Evolutionary conservation across 1,140 invertebrate species (phyloP), one percentile per base, ranked within the genome.

Genomic region (Drosophila tropicalis): DNA sequence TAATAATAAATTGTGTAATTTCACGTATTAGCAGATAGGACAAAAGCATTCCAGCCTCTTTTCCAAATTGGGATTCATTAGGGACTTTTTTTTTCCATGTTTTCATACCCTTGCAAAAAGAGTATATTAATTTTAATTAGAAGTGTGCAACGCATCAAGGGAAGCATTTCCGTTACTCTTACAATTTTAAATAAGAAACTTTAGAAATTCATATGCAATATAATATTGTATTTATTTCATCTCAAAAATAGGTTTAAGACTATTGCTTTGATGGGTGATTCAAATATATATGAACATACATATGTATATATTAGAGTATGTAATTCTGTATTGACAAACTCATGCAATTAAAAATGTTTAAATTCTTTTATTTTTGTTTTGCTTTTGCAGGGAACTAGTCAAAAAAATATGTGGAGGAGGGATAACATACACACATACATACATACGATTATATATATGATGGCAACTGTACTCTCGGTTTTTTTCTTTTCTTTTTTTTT

Each of bases 241-340:
- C 67, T 74, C 71, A 74, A 74, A 74, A 74, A 74, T 74, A 74
- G n/a, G 36, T 32, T 56, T 74, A 67, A 61, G 15, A 61, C 72
- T 74, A 74, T 72, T 57, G 65, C 41, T 61, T 51, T 72, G 17
- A 36, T 55, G 29, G 41, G 73, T 72, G 71, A 54, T 61, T 34
- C 40, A 41, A 67, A 74, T 36, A 64, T 57, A 44, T 72, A 56
- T 65, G 55, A 32, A 32, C 32, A 41, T 58, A 25, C 36, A 44
- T 62, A 25, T 57, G 32, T 65, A 44, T 62, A 47, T 58, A 74
- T 67, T 62, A 64, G 51, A 72, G 72, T 25, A 41, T 67, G 58
- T 36, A 40, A 22, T 67, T 40, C 39, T 29, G 32, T 36, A 54
- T 76, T 68, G 62, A 60, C 44, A 76, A 62, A 51, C 32, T 69